phyloP scores from a whole-genome alignment of 2,113 vertebrate genomes.

The Stomatorhinus ivindoensis region DNA sequence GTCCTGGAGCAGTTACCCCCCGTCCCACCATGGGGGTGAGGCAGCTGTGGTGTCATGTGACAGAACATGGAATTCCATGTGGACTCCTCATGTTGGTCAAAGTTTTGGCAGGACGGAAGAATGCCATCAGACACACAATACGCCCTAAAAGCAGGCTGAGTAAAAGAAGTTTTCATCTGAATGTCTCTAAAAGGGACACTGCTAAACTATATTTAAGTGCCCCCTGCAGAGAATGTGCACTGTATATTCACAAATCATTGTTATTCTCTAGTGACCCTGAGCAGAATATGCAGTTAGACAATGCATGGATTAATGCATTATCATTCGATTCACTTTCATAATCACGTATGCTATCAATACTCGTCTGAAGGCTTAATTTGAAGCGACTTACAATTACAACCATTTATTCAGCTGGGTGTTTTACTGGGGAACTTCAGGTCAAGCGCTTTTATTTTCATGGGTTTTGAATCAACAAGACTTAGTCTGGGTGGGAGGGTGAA shows the following conservation, averaged over 20 bases:
- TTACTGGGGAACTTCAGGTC: background rate
- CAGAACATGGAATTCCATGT: background rate
- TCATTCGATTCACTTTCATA: background rate
- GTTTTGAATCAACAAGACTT: background rate
- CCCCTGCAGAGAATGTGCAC: background rate
- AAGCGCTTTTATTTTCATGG: background rate
- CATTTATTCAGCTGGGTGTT: background rate
- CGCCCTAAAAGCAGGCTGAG: background rate
- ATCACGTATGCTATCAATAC: background rate
- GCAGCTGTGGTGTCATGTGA: conserved; percentile 1
- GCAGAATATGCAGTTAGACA: background rate
- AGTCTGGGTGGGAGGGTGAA: background rate
- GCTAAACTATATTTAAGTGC: background rate
- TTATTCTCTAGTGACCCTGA: background rate
- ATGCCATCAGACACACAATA: background rate
- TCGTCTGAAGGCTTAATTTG: background rate
- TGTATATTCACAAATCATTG: background rate
- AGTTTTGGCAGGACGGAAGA: background rate
- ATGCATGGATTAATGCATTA: background rate
- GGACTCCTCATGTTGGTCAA: background rate
- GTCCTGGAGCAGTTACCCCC: background rate
- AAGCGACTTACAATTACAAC: background rate
- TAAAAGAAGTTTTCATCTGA: background rate
- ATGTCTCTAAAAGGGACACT: background rate
- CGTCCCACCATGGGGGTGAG: background rate